Base-by-base conservation (phyloP, 2,888 invertebrate species). In the Caenorhabditis angaria region DNA sequence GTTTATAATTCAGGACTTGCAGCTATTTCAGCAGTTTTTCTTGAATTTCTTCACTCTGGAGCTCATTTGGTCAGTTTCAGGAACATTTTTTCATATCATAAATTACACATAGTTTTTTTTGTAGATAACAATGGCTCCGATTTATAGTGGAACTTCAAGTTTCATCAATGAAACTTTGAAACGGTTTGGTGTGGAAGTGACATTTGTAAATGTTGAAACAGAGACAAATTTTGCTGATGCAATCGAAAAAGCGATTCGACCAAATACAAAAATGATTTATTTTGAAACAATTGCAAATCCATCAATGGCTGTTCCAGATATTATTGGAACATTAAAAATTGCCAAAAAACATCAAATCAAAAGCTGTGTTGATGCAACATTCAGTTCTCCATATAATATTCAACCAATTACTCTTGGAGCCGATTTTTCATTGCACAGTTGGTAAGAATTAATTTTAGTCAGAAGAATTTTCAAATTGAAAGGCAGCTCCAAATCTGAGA, bases 221-320 rank as follows among this genome's bases (percentile, higher is more conserved):
- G 77, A 77, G 25, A 18, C 32, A 1, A 50, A 75, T 12, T 77
- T 77, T 29, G 70, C 84, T 0, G 77, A 82, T 10, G 86, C 83
- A n/a, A 88, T 87, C 61, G 82, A 75, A 56, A 81, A 84, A 27
- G 63, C 75, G 1, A 80, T 88, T 53, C 83, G 82, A 61, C 70
- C 84, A 6, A 88, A 88, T 65, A 89, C 89, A 1, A 88, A 82
- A 84, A 32, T 88, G 65, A 68, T 89, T 28, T 88, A 84, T 66
- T 85, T 87, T 8, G 89, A 89, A 76, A 87, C 88, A 0, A 88
- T 88, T 0, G 87, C 88, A 71, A 88, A 89, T 73, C 88, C 88
- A 20, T 82, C 83, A 53, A 84, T 88, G 81, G 79, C 84, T 4
- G 77, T 89, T 24, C 76, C 88, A 27, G 88, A 89, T 75, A 68